phyloP scores from a whole-genome alignment of 2,888 invertebrate species.

The Nomada flava region DNA sequence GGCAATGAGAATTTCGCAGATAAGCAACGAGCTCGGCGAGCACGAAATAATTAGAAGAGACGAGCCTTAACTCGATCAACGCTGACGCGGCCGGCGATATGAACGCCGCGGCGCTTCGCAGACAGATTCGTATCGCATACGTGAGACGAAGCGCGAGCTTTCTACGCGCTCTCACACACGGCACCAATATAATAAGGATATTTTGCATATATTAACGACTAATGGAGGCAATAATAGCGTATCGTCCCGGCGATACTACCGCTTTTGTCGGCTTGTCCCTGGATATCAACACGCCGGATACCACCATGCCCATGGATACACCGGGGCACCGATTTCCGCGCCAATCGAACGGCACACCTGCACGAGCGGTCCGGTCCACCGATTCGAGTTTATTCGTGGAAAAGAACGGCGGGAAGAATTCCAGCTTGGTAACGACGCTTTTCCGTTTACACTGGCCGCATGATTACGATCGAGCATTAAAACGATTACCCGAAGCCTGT shows the following conservation, averaged over 20 bases:
- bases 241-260: slow-evolving; percentile 66
- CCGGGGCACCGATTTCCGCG: slow-evolving; percentile 23
- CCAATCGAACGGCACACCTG: slow-evolving; percentile 47
- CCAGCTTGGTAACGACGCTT: slow-evolving; percentile 38
- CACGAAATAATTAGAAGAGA: slow-evolving; percentile 77
- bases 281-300: slow-evolving; percentile 49
- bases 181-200: slow-evolving; percentile 80
- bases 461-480: slow-evolving; percentile 20
- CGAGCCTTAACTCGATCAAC: slow-evolving; percentile 69
- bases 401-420: slow-evolving; percentile 15
- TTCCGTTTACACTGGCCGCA: slow-evolving; percentile 40
- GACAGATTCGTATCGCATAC: slow-evolving; percentile 66
- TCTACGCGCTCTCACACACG: slow-evolving; percentile 61
- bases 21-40: slow-evolving; percentile 62
- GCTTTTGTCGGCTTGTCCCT: slow-evolving; percentile 75
- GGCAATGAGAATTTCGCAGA: slow-evolving; percentile 62
- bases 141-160: slow-evolving; percentile 57
- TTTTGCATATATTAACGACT: slow-evolving; percentile 82
- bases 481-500: slow-evolving; percentile 38
- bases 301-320: slow-evolving; percentile 5
- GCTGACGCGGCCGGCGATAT: slow-evolving; percentile 62
- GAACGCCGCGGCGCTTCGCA: slow-evolving; percentile 56
- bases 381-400: slow-evolving; percentile 19
- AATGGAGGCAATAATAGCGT: slow-evolving; percentile 77
- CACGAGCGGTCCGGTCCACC: slow-evolving; percentile 20